Percentiles rank a stretch among this genome's conserved stretches.
Evolutionary conservation across 2,797 vertebrate genomes (phyloP).

Genomic region (Notolepis coatsorum): DNA sequence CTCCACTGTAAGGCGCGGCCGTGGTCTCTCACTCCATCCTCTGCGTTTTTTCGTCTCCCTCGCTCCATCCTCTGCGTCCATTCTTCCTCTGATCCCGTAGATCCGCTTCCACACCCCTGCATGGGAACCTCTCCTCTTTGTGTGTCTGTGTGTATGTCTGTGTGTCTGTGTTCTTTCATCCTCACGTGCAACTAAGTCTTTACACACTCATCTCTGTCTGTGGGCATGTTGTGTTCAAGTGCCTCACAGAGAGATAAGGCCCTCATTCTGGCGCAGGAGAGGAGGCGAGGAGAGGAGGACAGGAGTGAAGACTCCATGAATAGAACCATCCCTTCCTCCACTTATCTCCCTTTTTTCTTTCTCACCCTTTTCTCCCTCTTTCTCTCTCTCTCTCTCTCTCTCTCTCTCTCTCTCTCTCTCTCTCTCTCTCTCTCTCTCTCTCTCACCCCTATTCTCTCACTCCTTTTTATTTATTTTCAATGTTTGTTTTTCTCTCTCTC

Average conservation of each 20-base stretch:
- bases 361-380: not conserved
- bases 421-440: not conserved
- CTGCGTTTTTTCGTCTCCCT: slow-evolving; percentile 44
- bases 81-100: slow-evolving; percentile 56
- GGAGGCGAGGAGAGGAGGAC: slow-evolving; percentile 33
- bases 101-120: slow-evolving; percentile 57
- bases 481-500: slow-evolving; percentile 38
- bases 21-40: slow-evolving; percentile 27
- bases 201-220: slow-evolving; percentile 59
- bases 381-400: slow-evolving; percentile 19
- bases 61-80: slow-evolving; percentile 45
- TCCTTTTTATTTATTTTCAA: slow-evolving; percentile 21
- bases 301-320: slow-evolving; percentile 49
- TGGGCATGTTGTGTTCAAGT: slow-evolving; percentile 66
- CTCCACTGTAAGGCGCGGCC: slow-evolving; percentile 34
- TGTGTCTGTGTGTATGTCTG: slow-evolving; percentile 21
- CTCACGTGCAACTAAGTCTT: slow-evolving; percentile 52
- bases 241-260: slow-evolving; percentile 67
- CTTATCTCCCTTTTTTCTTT: not conserved
- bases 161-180: slow-evolving; percentile 53
- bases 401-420: slow-evolving; percentile 8
- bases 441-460: not conserved
- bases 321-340: slow-evolving; percentile 45
- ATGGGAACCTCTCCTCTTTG: slow-evolving; percentile 38
- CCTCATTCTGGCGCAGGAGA: slow-evolving; percentile 55